These are phyloP conservation scores for Tanypteryx hageni DNA, from an alignment of 2,888 invertebrate species.

Conservation along the genomic window DNA sequence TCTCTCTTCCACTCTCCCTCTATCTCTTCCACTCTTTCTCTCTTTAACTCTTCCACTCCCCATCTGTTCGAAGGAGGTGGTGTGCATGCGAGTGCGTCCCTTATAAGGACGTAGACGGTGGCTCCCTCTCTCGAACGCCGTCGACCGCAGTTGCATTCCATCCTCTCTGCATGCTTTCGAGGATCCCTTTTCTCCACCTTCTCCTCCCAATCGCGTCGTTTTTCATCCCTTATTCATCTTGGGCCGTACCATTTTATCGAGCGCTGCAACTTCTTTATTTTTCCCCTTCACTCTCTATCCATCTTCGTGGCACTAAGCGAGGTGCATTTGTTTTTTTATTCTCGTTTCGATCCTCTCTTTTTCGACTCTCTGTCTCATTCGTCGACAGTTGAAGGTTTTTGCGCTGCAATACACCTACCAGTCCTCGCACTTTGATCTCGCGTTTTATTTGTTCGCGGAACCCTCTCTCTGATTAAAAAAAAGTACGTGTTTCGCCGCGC, in stretches of 20 bases:
- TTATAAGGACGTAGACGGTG: neutral
- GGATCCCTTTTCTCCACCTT: neutral
- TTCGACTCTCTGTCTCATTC: too few species aligned
- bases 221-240: neutral
- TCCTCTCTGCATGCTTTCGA: neutral
- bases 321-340: too few species aligned
- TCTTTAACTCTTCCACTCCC: neutral
- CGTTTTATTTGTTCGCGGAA: too few species aligned
- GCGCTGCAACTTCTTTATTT: neutral
- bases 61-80: neutral
- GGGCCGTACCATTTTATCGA: neutral
- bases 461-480: too few species aligned
- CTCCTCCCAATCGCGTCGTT: neutral
- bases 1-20: neutral
- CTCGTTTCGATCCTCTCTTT: too few species aligned
- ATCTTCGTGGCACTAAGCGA: too few species aligned
- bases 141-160: neutral
- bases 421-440: too few species aligned
- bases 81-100: constrained; percentile 2
- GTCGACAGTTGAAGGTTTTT: too few species aligned
- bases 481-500: too few species aligned
- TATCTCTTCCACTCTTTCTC: neutral
- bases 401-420: too few species aligned
- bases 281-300: neutral
- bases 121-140: neutral